A percentile compares a stretch with the other conserved stretches of the same genome.
Conservation (phyloP, 2,113 vertebrate species). For the Butorides virescens region DNA sequence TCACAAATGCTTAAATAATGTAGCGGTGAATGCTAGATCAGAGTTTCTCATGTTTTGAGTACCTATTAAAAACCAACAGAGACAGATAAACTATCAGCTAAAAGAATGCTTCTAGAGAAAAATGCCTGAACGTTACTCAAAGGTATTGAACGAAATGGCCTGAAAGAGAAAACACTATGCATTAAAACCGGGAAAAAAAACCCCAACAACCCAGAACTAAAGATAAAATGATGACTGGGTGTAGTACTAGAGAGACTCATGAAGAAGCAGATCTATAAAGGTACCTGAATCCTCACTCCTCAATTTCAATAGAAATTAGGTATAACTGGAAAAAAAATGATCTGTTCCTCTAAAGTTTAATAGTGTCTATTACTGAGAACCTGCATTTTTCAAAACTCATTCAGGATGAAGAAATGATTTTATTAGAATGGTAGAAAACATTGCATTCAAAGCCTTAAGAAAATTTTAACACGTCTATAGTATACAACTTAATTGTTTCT, state of each 20-base stretch:
- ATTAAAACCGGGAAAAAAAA: not conserved
- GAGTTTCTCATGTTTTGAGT: not conserved
- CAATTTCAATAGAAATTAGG: not conserved
- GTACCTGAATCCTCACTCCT: not conserved
- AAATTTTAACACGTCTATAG: not conserved
- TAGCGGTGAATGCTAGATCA: not conserved
- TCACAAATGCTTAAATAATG: not conserved
- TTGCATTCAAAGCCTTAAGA: not conserved
- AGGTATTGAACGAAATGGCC: not conserved
- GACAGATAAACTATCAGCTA: not conserved
- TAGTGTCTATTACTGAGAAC: not conserved
- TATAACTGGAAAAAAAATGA: not conserved
- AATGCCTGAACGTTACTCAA: not conserved
- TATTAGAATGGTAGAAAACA: not conserved
- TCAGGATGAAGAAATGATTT: not conserved
- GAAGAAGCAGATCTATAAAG: not conserved
- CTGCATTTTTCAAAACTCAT: not conserved
- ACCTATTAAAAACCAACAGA: not conserved
- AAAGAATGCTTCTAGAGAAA: constrained; percentile 12
- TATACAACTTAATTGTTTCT: not conserved
- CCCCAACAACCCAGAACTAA: not conserved
- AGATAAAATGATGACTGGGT: not conserved
- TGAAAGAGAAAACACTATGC: not conserved
- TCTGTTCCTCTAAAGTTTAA: not conserved
- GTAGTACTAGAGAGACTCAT: not conserved